Evolutionary conservation across 2,113 vertebrate genomes (phyloP), one percentile per base, ranked within the genome.

Genomic region (Misgurnus anguillicaudatus): DNA sequence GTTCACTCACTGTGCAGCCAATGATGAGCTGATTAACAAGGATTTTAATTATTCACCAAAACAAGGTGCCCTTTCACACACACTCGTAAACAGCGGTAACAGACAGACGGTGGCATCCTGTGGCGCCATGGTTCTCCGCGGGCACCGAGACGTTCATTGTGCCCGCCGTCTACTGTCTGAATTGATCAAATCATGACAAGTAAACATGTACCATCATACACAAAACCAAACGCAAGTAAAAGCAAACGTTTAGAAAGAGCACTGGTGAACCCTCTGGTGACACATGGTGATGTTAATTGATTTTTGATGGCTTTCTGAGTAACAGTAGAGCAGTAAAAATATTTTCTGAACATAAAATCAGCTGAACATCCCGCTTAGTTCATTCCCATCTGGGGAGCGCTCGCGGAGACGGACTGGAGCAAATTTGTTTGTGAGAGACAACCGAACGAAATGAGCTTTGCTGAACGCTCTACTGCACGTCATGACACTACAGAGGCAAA

Each of bases 1-100:
- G 67, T 83, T 79, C 65, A 77, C 61, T 80, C 62, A 63, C 64
- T 81, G 79, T 74, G 75, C n/a, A 39, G 73, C 31, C 65, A 51
- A 67, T 78, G 79, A 81, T 81, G 79, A 78, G 66, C 75, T 81
- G 79, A 81, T 84, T 84, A 84, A 84, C 82, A 65, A 84, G 75
- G 82, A 68, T 78, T 84, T 84, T 81, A 84, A 81, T 84, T 80
- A 84, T 84, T 81, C 69, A 81, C 64, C 79, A 76, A 83, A 80
- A 78, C 75, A 84, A 84, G 82, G 82, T 83, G 77, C 82, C 82
- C 82, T 83, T 83, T 83, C 78, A 79, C 68, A 64, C 75, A 74
- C 38, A 73, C 61, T 67, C 71, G 75, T 62, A 82, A 55, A 63
- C 53, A 64, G 62, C 24, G 31, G 47, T 19, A 53, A 36, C 39